Evolutionary conservation across 2,113 vertebrate genomes (phyloP).

Genomic region (Rana temporaria): DNA sequence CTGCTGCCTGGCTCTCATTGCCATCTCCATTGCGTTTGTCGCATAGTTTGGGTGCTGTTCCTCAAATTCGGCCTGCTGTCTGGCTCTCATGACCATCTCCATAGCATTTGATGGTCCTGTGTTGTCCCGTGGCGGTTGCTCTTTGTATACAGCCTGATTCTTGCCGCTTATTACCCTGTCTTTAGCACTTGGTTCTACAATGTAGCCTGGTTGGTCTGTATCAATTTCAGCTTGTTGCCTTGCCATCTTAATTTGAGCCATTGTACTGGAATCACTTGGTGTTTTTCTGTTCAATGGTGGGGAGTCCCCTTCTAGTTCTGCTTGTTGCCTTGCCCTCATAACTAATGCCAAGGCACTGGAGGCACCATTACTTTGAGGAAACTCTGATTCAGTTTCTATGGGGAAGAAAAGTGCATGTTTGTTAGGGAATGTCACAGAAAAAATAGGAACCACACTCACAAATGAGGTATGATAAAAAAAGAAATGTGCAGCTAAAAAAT

Average conservation of each 20-base stretch:
- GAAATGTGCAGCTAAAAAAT: neutral
- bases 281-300: neutral
- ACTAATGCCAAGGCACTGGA: slow-evolving; percentile 50
- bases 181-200: neutral
- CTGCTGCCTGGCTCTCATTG: slow-evolving; percentile 13
- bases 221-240: slow-evolving; percentile 36
- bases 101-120: neutral
- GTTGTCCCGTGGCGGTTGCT: fast-evolving
- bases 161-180: slow-evolving; percentile 2
- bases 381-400: neutral
- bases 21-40: slow-evolving; percentile 5
- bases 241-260: neutral
- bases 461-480: neutral
- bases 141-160: neutral
- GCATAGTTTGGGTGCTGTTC: neutral
- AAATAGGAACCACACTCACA: neutral
- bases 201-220: neutral
- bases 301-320: slow-evolving; percentile 20
- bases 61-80: slow-evolving; percentile 42
- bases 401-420: neutral
- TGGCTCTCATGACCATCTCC: slow-evolving; percentile 40
- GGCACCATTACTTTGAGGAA: fast-evolving
- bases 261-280: neutral
- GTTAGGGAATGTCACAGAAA: neutral
- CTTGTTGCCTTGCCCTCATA: slow-evolving; percentile 59